Percentiles rank a stretch among this genome's conserved stretches.
phyloP scores from a whole-genome alignment of 2,113 vertebrate genomes.

The Lycocorax pyrrhopterus region DNA sequence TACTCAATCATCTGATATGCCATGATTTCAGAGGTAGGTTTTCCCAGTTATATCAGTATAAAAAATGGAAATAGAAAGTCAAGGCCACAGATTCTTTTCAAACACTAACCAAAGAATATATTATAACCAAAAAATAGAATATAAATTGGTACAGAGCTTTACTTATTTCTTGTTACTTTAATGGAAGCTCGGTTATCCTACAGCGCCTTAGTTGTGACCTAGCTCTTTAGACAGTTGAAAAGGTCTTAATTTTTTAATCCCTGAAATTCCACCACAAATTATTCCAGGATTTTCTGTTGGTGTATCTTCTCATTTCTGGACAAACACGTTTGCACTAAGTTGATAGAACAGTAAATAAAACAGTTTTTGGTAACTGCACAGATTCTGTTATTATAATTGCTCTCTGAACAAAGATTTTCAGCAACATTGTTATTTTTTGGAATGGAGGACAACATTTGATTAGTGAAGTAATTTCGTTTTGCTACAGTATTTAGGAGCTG shows the following conservation, averaged over 20 bases:
- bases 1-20: background rate
- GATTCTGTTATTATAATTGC: background rate
- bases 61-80: slow-evolving; percentile 20
- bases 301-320: background rate
- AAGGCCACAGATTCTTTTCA: background rate
- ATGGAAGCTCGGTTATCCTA: background rate
- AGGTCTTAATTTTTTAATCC: background rate
- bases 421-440: background rate
- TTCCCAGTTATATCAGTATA: background rate
- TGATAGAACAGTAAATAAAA: background rate
- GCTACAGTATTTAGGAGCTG: background rate
- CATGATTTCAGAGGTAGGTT: background rate
- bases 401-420: background rate
- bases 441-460: background rate
- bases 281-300: background rate
- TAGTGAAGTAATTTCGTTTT: background rate
- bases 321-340: background rate
- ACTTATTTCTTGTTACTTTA: background rate
- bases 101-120: background rate
- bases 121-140: background rate
- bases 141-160: background rate
- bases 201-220: background rate
- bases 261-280: background rate
- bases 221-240: background rate
- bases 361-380: background rate